Base-by-base conservation (phyloP, 2,888 invertebrate genomes). In the Apamea epomidion region DNA sequence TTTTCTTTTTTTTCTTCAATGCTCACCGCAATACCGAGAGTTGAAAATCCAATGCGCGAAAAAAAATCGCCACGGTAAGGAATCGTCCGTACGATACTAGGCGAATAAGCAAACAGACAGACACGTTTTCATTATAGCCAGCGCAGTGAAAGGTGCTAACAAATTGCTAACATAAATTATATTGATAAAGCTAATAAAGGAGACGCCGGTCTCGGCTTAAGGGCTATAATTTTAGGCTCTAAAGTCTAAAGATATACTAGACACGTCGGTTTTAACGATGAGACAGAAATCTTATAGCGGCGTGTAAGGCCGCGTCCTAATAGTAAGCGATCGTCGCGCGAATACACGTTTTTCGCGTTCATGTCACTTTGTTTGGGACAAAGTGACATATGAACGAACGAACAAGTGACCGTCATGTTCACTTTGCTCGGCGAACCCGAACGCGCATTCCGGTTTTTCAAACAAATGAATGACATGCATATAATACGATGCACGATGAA, bases 241-340 rank as follows among this genome's bases (percentile, higher is more conserved):
- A 21, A 81, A 62, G 32, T 82, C 10, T 32, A 29, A 78, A 70
- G 58, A 65, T 64, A 78, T 51, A 71, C n/a, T 32, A 42, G 48
- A 18, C n/a, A 67, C 32, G 18, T 60, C 64, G 25, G 78, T 78
- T 68, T 82, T 69, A 58, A 82, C 62, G 62, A 74, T 16, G n/a
- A 25, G 37, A 60, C 60, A 62, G 64, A 71, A 71, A 80, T 79
- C 25, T 74, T 60, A 42, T 21, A 54, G 65, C 48, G 37, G 29
- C 29, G n/a, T 18, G 45, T 74, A 65, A 65, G 37, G n/a, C 18
- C 5, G 25, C 4, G 21, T 54, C 16, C 8, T 51, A 29, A 29
- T 6, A 70, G 8, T 8, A 48, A 14, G 48, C 69, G 21, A 21
- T 21, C 7, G 29, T 29, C 29, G 29, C 21, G 29, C 62, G 62